Evolutionary conservation across 2,888 invertebrate genomes (phyloP).

Genomic region (Caenorhabditis macrosperma): DNA sequence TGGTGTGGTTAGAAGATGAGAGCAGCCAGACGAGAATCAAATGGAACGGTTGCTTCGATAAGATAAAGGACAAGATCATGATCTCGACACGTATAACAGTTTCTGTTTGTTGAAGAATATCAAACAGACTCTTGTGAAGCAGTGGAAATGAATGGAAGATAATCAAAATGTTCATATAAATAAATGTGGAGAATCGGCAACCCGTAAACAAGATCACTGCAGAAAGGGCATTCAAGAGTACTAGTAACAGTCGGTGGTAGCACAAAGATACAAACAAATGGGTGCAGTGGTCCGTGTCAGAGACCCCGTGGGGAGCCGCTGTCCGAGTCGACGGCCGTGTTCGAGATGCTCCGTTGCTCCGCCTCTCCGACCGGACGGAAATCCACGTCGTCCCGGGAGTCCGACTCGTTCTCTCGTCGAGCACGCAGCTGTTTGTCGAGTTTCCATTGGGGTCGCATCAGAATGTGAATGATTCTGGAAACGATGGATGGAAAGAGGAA

Average conservation of each 20-base stretch:
- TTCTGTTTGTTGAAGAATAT: too few species aligned
- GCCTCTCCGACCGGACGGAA: conserved; percentile 17
- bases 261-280: conserved; percentile 37
- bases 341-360: conserved; percentile 64
- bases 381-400: conserved; percentile 32
- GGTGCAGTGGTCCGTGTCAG: neutral
- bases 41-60: too few species aligned
- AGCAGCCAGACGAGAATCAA: too few species aligned
- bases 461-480: conserved; percentile 66
- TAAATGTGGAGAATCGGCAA: neutral
- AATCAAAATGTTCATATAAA: conserved; percentile 1
- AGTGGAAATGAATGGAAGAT: too few species aligned
- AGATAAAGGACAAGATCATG: too few species aligned
- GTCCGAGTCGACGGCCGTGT: conserved; percentile 65
- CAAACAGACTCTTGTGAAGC: too few species aligned
- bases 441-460: conserved; percentile 71
- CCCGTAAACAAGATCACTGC: conserved; percentile 23
- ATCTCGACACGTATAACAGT: too few species aligned
- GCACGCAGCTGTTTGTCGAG: conserved; percentile 54
- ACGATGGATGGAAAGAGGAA: too few species aligned
- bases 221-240: conserved; percentile 4
- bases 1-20: too few species aligned
- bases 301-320: conserved; percentile 43
- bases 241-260: neutral
- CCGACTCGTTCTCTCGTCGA: conserved; percentile 31